Percentiles rank a stretch among this genome's conserved stretches.
phyloP scores from a whole-genome alignment of 2,113 vertebrate species.

The Cichladusa arquata region DNA sequence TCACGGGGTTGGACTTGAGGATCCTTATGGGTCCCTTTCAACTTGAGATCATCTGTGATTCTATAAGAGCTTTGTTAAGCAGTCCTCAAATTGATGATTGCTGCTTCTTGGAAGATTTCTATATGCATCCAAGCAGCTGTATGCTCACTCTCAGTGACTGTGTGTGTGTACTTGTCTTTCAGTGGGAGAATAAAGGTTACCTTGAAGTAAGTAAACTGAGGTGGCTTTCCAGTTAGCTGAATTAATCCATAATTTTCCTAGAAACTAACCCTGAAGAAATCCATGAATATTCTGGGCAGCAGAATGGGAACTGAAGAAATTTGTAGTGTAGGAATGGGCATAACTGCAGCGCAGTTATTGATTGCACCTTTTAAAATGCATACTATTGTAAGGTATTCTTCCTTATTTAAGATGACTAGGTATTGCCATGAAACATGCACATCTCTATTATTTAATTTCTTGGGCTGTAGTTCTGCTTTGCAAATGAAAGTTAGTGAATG shows the following conservation, averaged over 20 bases:
- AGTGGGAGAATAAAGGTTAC: neutral
- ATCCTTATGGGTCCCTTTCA: neutral
- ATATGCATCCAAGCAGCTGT: neutral
- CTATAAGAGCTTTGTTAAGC: neutral
- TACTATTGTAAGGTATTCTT: neutral
- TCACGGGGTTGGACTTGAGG: neutral
- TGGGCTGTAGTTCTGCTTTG: neutral
- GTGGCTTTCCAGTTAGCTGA: neutral
- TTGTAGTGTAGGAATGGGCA: neutral
- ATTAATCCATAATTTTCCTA: neutral
- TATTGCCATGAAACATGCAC: neutral
- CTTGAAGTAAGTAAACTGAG: neutral
- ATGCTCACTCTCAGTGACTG: neutral
- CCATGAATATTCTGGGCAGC: neutral
- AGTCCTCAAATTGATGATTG: neutral
- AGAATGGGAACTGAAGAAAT: neutral
- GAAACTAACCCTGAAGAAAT: neutral
- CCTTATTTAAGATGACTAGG: neutral
- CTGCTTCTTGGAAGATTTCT: neutral
- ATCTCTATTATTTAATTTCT: neutral
- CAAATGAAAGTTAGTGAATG: neutral
- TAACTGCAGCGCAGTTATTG: neutral
- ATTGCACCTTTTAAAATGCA: neutral
- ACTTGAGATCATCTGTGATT: neutral
- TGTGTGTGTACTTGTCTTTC: neutral